Evolutionary conservation across 2,888 invertebrate species (phyloP).

Genomic region (Patella pellucida): DNA sequence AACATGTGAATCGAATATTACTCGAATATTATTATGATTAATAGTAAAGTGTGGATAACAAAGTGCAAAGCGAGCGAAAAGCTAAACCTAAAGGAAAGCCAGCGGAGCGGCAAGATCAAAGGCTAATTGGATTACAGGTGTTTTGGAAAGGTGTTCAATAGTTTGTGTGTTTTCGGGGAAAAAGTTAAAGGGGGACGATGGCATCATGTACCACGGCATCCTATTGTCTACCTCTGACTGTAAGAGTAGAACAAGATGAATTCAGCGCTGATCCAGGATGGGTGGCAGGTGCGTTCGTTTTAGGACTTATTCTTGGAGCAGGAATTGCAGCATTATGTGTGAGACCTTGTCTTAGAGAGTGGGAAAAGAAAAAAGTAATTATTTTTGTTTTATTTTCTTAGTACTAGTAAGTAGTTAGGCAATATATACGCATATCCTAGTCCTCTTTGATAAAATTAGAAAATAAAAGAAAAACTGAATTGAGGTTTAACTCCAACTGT

Average conservation of each 20-base stretch:
- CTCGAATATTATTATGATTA: no score
- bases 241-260: constrained; percentile 37
- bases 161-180: neutral
- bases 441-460: no score
- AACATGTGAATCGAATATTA: no score
- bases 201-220: constrained; percentile 19
- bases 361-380: constrained; percentile 59
- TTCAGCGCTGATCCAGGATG: constrained; percentile 49
- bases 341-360: constrained; percentile 55
- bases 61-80: no score
- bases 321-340: constrained; percentile 51
- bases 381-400: neutral
- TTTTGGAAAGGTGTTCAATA: neutral
- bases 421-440: neutral
- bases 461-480: neutral
- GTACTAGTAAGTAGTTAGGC: no score
- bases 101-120: neutral
- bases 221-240: constrained; percentile 40
- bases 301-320: constrained; percentile 59
- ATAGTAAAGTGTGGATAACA: no score
- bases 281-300: constrained; percentile 61
- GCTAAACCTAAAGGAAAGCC: no score
- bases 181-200: neutral
- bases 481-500: no score
- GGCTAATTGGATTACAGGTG: constrained; percentile 19